Evolutionary conservation across 2,797 vertebrate genomes (phyloP).

Genomic region (Helicolenus hilgendorfi): DNA sequence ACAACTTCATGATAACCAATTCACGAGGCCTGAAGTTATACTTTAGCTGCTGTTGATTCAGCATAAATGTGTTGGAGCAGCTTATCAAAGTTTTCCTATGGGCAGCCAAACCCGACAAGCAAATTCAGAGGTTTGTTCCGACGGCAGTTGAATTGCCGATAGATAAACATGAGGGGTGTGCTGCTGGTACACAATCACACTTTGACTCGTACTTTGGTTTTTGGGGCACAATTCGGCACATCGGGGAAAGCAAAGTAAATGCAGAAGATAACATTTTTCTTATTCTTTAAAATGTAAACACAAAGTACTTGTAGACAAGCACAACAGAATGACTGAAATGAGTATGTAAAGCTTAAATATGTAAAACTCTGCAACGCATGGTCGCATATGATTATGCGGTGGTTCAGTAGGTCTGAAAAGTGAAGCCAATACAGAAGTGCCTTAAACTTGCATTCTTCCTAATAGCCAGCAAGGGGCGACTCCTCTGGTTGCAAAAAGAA

Average conservation of each 20-base stretch:
- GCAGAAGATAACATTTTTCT: not conserved
- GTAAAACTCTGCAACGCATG: not conserved
- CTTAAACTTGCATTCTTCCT: not conserved
- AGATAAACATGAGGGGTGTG: conserved; percentile 9
- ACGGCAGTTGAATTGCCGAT: conserved; percentile 18
- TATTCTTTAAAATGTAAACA: not conserved
- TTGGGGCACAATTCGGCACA: not conserved
- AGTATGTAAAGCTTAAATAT: not conserved
- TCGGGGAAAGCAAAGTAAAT: not conserved
- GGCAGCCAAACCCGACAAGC: conserved; percentile 40
- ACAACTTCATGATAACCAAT: conserved; percentile 61
- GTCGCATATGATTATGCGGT: not conserved
- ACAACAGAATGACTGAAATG: not conserved
- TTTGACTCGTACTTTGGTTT: not conserved
- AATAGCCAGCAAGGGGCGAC: not conserved
- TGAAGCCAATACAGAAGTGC: too few species aligned
- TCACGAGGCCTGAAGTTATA: conserved; percentile 62
- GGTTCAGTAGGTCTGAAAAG: too few species aligned
- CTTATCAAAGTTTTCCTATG: conserved; percentile 56
- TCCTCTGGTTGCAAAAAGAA: not conserved
- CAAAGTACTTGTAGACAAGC: not conserved
- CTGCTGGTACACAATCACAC: not conserved
- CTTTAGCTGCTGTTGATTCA: conserved; percentile 64
- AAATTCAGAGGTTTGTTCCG: conserved; percentile 23
- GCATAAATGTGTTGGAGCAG: conserved; percentile 42